Evolutionary conservation across 2,888 invertebrate species (phyloP), one percentile per base, ranked within the genome.

Genomic region (Elgonia sp.): DNA sequence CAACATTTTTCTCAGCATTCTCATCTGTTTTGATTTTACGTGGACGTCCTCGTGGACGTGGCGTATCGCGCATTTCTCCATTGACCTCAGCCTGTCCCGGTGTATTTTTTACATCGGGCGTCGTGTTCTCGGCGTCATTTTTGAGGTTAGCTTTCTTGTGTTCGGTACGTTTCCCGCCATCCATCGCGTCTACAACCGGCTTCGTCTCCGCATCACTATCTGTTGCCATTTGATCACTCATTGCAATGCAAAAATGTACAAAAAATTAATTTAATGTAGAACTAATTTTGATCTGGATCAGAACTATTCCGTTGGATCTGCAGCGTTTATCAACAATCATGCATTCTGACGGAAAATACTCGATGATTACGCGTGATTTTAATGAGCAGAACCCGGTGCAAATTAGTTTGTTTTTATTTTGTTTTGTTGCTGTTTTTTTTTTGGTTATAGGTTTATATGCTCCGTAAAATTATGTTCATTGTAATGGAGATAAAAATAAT

Each of bases 91-190:
- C 46, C 18, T 75, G 70, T 7, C n/a, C n/a, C 50, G 62, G 29
- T 21, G 63, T 42, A 63, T 9, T 37, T 20, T 53, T 60, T 4
- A 80, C 73, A 9, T 73, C 81, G 10, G 82, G 57, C 60, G 88
- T 77, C 63, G 70, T 67, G 42, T 62, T 69, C 57, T 86, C 88
- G 21, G 84, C 86, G 86, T 89, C 89, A 18, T 50, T 75, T 89
- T 86, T 86, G 84, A 89, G 89, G 89, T 89, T 89, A 88, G 83
- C 57, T 82, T 84, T 72, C 72, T 84, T 86, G 53, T 86, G 84
- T 29, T 89, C 86, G 21, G 21, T 62, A 1, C 63, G 75, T 84
- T 89, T 89, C 89, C 89, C 89, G 89, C 89, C 89, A 89, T 89
- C 89, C 6, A 8, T 14, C 21, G 65, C 77, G 67, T 83, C 77